A percentile compares a stretch with the other conserved stretches of the same genome.
These are phyloP conservation scores for Scomber colias DNA, from an alignment of 2,113 vertebrate species.

Conservation along the genomic window DNA sequence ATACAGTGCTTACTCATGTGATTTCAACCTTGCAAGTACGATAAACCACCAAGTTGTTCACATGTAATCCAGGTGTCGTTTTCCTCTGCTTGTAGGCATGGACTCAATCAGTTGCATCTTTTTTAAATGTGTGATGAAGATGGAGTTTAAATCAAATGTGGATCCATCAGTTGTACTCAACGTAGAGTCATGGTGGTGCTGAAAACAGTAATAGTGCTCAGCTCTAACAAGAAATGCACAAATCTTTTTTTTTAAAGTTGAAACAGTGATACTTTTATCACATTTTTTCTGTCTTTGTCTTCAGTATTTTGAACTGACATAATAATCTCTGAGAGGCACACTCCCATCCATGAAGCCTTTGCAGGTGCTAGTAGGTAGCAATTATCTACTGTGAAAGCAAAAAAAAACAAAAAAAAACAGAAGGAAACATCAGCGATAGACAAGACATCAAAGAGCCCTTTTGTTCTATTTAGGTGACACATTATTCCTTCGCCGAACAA, in stretches of 20 bases:
- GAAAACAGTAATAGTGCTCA: too few relatives aligned
- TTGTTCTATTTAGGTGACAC: slow-evolving; percentile 39
- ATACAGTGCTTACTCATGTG: too few relatives aligned
- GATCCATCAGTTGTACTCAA: too few relatives aligned
- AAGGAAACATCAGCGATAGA: neutral
- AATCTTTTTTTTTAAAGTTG: neutral
- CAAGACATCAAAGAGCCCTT: slow-evolving; percentile 17
- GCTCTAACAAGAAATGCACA: too few relatives aligned
- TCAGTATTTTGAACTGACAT: neutral
- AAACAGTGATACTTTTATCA: neutral
- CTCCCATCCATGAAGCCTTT: neutral
- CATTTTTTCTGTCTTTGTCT: neutral
- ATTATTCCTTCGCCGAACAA: slow-evolving; percentile 35
- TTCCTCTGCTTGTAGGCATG: too few relatives aligned
- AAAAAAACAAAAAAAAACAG: neutral
- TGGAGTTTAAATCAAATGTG: too few relatives aligned
- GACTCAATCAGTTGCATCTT: too few relatives aligned
- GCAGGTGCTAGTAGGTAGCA: slow-evolving; percentile 1
- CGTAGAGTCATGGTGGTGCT: too few relatives aligned
- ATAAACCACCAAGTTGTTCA: too few relatives aligned
- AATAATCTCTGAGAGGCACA: neutral
- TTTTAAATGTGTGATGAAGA: too few relatives aligned
- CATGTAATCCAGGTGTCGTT: too few relatives aligned
- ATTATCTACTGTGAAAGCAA: slow-evolving; percentile 14
- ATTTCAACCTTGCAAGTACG: too few relatives aligned